Conservation (phyloP, 2,888 invertebrate species). For the Drosophila planitibia region DNA sequence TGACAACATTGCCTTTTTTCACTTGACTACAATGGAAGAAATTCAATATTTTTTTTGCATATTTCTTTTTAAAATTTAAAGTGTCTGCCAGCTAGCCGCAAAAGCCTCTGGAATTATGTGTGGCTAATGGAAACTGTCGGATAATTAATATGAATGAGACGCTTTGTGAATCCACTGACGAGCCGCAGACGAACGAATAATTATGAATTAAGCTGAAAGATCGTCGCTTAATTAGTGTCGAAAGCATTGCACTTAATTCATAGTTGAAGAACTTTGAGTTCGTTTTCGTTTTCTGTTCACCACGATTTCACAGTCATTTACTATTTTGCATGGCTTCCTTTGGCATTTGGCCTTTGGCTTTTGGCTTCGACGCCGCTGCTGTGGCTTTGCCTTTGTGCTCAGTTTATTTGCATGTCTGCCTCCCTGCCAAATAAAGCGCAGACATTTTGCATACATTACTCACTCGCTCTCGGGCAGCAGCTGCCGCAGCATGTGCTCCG, state of each 20-base stretch:
- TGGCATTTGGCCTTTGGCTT: conserved; percentile 4
- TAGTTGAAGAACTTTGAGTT: conserved; percentile 4
- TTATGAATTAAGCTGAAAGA: conserved; percentile 38
- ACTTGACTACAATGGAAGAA: conserved; percentile 33
- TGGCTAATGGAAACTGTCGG: conserved; percentile 27
- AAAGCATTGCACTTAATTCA: conserved; percentile 36
- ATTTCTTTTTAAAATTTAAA: neutral
- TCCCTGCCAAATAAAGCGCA: conserved; percentile 51
- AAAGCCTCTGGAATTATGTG: conserved; percentile 33
- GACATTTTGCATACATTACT: conserved; percentile 49
- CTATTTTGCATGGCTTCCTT: conserved; percentile 22
- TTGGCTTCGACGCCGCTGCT: conserved; percentile 4
- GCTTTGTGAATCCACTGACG: neutral
- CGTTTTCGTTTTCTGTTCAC: neutral
- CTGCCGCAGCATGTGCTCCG: conserved; percentile 29
- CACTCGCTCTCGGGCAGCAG: conserved; percentile 13
- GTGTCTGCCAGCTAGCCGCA: conserved; percentile 22
- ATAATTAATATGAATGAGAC: conserved; percentile 44
- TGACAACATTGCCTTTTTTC: conserved; percentile 22
- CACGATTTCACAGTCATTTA: conserved; percentile 27
- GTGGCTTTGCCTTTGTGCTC: conserved; percentile 17
- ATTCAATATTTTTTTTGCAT: conserved; percentile 39
- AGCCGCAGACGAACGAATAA: conserved; percentile 25
- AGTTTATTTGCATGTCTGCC: conserved; percentile 72
- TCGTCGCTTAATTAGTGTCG: conserved; percentile 62